Evolutionary conservation across 2,888 invertebrate species (phyloP).

Genomic region (Cheilosia pagana): DNA sequence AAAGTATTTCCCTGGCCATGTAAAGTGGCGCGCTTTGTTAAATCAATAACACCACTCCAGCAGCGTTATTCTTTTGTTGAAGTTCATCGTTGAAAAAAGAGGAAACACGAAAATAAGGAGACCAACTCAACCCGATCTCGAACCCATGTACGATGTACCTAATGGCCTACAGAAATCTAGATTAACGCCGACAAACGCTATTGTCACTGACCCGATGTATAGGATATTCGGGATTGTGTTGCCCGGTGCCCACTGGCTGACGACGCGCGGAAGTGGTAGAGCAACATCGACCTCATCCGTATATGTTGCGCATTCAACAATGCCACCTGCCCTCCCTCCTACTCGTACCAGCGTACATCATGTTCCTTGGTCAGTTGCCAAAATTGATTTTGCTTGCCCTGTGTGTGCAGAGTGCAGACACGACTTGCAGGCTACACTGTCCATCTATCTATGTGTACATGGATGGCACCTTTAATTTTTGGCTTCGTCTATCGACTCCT

Average conservation of each 20-base stretch:
- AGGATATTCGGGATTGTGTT: constrained; percentile 60
- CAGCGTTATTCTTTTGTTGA: constrained; percentile 30
- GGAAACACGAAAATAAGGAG: not conserved
- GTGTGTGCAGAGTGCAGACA: constrained; percentile 26
- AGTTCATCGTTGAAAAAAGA: constrained; percentile 23
- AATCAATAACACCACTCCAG: constrained; percentile 66
- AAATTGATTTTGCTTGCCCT: constrained; percentile 77
- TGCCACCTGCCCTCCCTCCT: constrained; percentile 40
- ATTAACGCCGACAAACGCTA: constrained; percentile 71
- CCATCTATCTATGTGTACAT: not conserved
- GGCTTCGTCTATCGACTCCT: constrained; percentile 57
- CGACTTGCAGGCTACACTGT: constrained; percentile 40
- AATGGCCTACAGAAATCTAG: constrained; percentile 71
- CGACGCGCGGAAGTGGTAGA: constrained; percentile 32
- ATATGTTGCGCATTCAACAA: constrained; percentile 71
- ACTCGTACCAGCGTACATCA: constrained; percentile 43
- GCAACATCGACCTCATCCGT: constrained; percentile 34
- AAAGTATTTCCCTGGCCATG: constrained; percentile 2
- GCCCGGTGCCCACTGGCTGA: constrained; percentile 45
- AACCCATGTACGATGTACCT: constrained; percentile 45
- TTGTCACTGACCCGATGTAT: constrained; percentile 72
- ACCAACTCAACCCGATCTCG: too few species aligned
- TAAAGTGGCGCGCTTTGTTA: constrained; percentile 59
- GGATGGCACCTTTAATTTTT: constrained; percentile 69
- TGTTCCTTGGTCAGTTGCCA: constrained; percentile 78